phyloP scores from a whole-genome alignment of 2,888 invertebrate genomes.

The Rotaria socialis region DNA sequence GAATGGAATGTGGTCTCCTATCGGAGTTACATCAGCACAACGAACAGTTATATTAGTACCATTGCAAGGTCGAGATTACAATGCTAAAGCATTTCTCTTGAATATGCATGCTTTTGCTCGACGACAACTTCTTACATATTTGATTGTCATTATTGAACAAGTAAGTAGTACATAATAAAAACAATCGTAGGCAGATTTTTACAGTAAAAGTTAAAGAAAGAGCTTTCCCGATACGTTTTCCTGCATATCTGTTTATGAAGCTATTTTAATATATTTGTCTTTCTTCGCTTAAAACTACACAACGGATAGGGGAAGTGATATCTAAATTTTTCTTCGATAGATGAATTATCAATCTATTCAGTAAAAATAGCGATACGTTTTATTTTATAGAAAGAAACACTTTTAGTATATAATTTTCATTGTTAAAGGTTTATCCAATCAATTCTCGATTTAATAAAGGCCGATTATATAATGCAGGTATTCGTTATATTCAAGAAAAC shows the following conservation, averaged over 20 bases:
- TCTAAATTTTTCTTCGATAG: too few relatives aligned
- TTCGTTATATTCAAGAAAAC: conserved; percentile 30
- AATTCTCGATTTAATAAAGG: conserved; percentile 39
- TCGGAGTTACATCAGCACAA: background rate
- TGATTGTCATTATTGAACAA: conserved; percentile 41
- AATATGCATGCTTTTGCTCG: conserved; percentile 41
- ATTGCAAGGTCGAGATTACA: conserved; percentile 28
- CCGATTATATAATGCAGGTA: conserved; percentile 36
- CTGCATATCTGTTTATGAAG: too few relatives aligned
- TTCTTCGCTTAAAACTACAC: too few relatives aligned
- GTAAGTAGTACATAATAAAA: background rate
- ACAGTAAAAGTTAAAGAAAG: too few relatives aligned
- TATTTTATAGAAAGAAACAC: too few relatives aligned
- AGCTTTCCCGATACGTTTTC: too few relatives aligned
- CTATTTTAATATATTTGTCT: too few relatives aligned
- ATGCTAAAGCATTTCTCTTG: conserved; percentile 42
- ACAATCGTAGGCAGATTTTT: too few relatives aligned
- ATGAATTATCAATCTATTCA: too few relatives aligned
- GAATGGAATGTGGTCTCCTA: background rate
- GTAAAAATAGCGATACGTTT: too few relatives aligned
- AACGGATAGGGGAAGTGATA: too few relatives aligned
- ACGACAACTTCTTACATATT: conserved; percentile 35
- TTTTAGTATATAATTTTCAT: background rate
- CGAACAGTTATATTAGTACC: conserved; percentile 18
- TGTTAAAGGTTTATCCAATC: background rate